Conservation (phyloP, 2,797 vertebrate species). For the Muscicapa striata region DNA sequence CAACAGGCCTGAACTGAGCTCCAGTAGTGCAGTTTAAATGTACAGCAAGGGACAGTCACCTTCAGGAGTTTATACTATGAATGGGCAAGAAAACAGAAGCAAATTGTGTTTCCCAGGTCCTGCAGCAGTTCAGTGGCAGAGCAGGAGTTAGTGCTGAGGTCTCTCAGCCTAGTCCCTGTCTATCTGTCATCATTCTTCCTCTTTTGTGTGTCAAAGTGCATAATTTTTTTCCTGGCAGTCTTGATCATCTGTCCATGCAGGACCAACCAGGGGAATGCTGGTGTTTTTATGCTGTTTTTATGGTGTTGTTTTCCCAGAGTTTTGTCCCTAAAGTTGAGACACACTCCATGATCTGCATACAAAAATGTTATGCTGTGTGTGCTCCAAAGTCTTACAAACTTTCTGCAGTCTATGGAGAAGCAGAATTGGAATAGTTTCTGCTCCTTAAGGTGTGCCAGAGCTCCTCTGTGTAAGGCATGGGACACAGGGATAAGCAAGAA, state of each 20-base stretch:
- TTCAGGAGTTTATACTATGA: not conserved
- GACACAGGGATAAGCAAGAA: not conserved
- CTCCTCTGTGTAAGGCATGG: not conserved
- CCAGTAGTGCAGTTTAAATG: not conserved
- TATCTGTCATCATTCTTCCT: not conserved
- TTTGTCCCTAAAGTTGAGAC: not conserved
- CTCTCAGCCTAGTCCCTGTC: not conserved
- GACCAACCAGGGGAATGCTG: not conserved
- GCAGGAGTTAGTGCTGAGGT: not conserved
- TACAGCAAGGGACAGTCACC: not conserved
- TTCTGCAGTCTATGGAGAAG: not conserved
- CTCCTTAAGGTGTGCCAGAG: not conserved
- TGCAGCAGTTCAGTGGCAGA: not conserved
- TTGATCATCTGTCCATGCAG: not conserved
- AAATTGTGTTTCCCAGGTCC: not conserved
- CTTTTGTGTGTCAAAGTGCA: not conserved
- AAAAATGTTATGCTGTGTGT: not conserved
- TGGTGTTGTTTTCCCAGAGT: not conserved
- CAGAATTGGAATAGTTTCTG: not conserved
- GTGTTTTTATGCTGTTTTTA: not conserved
- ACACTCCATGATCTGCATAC: not conserved
- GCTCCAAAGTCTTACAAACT: not conserved
- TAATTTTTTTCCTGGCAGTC: not conserved
- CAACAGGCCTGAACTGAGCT: not conserved
- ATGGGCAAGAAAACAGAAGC: not conserved